Conservation (phyloP, 2,797 vertebrate species). For the Sebastes goodei region DNA sequence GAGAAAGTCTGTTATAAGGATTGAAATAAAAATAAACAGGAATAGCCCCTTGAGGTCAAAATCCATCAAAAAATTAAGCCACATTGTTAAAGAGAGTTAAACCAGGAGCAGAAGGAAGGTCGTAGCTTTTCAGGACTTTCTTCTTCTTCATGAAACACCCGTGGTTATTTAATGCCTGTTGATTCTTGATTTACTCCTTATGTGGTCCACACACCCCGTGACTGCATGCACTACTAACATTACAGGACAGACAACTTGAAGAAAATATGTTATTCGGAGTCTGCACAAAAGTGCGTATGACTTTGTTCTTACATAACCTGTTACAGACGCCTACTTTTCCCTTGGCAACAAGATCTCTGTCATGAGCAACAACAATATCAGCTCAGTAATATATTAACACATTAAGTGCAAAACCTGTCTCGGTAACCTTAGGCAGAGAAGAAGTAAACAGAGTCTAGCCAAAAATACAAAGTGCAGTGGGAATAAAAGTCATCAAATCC, state of each 20-base stretch:
- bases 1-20: conserved; percentile 75
- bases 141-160: background rate
- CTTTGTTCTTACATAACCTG: background rate
- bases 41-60: conserved; percentile 63
- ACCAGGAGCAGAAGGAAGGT: background rate
- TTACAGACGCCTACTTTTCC: background rate
- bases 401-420: background rate
- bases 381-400: background rate
- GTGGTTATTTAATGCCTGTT: background rate
- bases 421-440: background rate
- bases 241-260: background rate
- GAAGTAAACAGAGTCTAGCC: background rate
- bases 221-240: background rate
- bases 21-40: conserved; percentile 61
- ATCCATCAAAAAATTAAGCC: conserved; percentile 42
- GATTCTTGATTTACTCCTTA: background rate
- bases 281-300: background rate
- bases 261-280: background rate
- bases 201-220: background rate
- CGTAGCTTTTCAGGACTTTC: background rate
- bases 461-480: conserved; percentile 7
- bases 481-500: background rate
- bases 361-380: background rate
- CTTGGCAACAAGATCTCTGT: background rate
- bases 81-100: conserved; percentile 41